These are phyloP conservation scores for Argyresthia albistria DNA, from an alignment of 2,888 invertebrate species.

Conservation along the genomic window DNA sequence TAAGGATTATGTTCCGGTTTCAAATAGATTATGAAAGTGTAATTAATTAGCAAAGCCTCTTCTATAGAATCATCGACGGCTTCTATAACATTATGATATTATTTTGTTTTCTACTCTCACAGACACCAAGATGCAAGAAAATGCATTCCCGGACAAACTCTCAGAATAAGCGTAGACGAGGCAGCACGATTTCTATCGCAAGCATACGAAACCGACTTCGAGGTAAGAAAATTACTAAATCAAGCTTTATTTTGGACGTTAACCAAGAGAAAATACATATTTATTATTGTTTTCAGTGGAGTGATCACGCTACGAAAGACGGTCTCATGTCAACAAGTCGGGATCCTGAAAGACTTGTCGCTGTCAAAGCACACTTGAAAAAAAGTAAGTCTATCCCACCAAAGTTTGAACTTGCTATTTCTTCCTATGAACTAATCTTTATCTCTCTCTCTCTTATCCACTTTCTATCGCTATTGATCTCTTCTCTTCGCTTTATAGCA, in stretches of 20 bases:
- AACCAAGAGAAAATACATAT: background rate
- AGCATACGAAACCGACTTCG: slow-evolving; percentile 54
- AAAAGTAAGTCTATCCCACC: slow-evolving; percentile 30
- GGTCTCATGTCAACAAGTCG: slow-evolving; percentile 6
- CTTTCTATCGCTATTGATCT: background rate
- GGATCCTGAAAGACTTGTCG: no score
- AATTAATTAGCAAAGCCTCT: background rate
- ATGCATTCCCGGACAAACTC: slow-evolving; percentile 74
- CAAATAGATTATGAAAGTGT: background rate
- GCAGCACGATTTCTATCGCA: slow-evolving; percentile 47
- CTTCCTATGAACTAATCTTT: background rate
- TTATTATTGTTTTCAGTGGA: slow-evolving; percentile 32
- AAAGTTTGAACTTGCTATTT: background rate
- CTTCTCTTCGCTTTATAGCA: background rate
- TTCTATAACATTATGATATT: background rate
- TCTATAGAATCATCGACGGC: background rate
- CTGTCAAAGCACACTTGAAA: slow-evolving; percentile 15
- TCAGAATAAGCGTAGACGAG: slow-evolving; percentile 57
- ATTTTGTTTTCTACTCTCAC: slow-evolving; percentile 1
- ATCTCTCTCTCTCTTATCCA: background rate
- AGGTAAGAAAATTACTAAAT: slow-evolving; percentile 25
- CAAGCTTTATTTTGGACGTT: no score
- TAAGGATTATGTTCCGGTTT: slow-evolving; percentile 17
- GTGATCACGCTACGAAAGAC: slow-evolving; percentile 14
- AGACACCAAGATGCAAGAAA: slow-evolving; percentile 62